Percentiles rank a stretch among this genome's conserved stretches.
Conservation (phyloP, 2,797 vertebrate genomes). For the Vultur gryphus region DNA sequence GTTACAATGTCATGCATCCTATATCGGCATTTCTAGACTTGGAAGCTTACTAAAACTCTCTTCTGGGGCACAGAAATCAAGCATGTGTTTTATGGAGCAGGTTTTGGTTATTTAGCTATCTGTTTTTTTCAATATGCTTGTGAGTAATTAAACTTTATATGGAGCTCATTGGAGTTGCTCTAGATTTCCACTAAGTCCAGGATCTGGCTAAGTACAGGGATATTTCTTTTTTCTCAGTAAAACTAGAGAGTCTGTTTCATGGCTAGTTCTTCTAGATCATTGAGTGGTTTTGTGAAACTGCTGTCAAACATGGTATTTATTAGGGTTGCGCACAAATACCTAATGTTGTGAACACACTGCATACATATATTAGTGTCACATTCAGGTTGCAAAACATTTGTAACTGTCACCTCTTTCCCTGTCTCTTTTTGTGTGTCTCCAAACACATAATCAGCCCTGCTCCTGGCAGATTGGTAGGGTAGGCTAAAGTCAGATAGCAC, state of each 20-base stretch:
- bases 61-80: not conserved
- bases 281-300: not conserved
- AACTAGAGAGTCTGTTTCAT: not conserved
- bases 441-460: not conserved
- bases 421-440: not conserved
- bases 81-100: not conserved
- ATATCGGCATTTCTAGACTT: not conserved
- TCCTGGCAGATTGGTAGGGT: not conserved
- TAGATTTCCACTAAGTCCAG: not conserved
- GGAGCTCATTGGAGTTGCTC: not conserved
- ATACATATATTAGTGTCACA: constrained; percentile 20
- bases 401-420: not conserved
- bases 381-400: constrained; percentile 20
- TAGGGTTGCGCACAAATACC: not conserved
- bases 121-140: not conserved
- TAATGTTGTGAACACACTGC: not conserved
- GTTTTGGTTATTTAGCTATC: not conserved
- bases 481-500: not conserved
- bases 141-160: not conserved
- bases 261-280: not conserved
- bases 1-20: not conserved
- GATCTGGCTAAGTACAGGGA: not conserved
- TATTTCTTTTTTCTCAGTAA: not conserved
- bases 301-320: not conserved
- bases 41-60: not conserved